Percentiles rank a stretch among this genome's conserved stretches.
Conservation (phyloP, 2,888 invertebrate species). For the Eristalis pertinax region DNA sequence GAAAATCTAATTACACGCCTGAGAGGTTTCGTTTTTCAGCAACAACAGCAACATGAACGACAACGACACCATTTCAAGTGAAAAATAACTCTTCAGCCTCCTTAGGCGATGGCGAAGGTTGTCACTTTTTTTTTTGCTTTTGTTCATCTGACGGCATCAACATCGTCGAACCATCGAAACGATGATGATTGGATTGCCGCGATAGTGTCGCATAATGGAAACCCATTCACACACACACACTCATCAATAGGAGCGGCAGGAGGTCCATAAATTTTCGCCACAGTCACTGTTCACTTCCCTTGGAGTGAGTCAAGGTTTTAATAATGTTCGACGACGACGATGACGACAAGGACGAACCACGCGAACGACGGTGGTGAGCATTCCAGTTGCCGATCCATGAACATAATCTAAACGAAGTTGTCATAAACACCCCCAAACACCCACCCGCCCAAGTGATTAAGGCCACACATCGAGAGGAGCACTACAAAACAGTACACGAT, state of each 20-base stretch:
- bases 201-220: constrained; percentile 47
- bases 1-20: constrained; percentile 70
- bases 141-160: constrained; percentile 50
- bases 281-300: constrained; percentile 1
- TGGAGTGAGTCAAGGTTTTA: constrained; percentile 28
- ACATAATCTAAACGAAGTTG: constrained; percentile 70
- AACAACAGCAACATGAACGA: background rate
- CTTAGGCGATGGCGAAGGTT: constrained; percentile 21
- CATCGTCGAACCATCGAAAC: background rate
- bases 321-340: constrained; percentile 38
- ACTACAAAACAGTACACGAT: constrained; percentile 3
- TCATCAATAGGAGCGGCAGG: background rate
- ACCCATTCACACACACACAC: constrained; percentile 43
- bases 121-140: background rate
- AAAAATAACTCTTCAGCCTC: constrained; percentile 11
- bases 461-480: constrained; percentile 9
- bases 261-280: constrained; percentile 53
- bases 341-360: background rate
- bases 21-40: constrained; percentile 43
- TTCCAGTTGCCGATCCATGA: constrained; percentile 59
- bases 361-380: background rate
- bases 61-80: background rate
- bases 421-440: constrained; percentile 59
- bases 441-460: constrained; percentile 60
- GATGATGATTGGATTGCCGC: constrained; percentile 1